Percentiles rank a stretch among this genome's conserved stretches.
phyloP scores from a whole-genome alignment of 1,140 invertebrate genomes.

The Sipha flava region DNA sequence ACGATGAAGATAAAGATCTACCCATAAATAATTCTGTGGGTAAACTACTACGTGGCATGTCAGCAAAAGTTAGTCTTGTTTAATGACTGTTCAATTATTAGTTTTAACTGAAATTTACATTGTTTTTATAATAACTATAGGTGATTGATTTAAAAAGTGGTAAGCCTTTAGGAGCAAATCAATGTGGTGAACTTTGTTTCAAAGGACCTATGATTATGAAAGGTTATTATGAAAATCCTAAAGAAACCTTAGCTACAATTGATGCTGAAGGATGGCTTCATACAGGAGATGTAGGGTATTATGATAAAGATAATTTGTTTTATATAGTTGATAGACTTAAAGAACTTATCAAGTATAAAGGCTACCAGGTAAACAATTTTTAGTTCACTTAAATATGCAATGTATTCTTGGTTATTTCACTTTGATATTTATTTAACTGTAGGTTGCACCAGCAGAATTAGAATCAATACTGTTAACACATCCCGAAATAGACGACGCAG shows the following conservation, averaged over 20 bases:
- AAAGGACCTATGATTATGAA: conserved; percentile 58
- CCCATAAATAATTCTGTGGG: conserved; percentile 50
- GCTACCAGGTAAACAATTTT: conserved; percentile 53
- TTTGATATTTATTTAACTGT: too few species aligned
- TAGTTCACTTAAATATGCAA: not conserved
- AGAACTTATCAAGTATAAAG: conserved; percentile 73
- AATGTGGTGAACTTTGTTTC: conserved; percentile 60
- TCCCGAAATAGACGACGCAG: conserved; percentile 57
- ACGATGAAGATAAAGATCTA: conserved; percentile 40
- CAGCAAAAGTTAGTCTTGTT: conserved; percentile 48
- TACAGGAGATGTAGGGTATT: conserved; percentile 73
- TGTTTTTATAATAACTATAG: not conserved
- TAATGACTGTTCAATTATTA: not conserved
- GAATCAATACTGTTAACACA: conserved; percentile 61
- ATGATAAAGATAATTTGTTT: conserved; percentile 58
- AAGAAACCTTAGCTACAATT: conserved; percentile 56
- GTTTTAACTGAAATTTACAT: not conserved
- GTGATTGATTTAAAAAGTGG: conserved; percentile 30
- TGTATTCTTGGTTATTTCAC: too few species aligned
- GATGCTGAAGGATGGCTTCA: conserved; percentile 65
- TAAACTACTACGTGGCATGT: conserved; percentile 51
- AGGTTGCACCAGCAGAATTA: conserved; percentile 59
- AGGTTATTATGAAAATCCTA: conserved; percentile 55
- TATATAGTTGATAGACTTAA: conserved; percentile 69
- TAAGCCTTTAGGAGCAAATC: not conserved